Conservation (phyloP, 1,140 invertebrate species). For the Trichonephila clavata region DNA sequence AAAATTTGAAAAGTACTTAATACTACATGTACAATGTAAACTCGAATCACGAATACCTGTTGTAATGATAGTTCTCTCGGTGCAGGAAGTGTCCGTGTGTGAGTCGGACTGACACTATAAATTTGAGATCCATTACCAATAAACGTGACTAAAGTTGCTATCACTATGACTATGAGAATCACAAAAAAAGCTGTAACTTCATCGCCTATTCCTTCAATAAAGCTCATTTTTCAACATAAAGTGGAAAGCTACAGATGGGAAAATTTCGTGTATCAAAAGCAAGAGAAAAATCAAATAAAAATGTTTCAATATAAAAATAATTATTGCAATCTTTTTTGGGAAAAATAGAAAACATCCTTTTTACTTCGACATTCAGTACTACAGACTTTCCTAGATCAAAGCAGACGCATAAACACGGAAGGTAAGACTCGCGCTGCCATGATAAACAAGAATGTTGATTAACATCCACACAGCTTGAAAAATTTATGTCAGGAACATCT, state of each 20-base stretch:
- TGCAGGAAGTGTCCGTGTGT: neutral
- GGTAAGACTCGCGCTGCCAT: neutral
- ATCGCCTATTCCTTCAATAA: conserved; percentile 89
- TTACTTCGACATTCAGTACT: neutral
- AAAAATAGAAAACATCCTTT: neutral
- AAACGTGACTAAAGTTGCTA: conserved; percentile 81
- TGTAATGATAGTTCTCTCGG: neutral
- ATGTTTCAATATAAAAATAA: neutral
- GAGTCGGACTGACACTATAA: neutral
- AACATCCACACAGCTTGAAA: too few species aligned
- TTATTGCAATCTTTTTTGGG: neutral
- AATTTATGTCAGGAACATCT: too few species aligned
- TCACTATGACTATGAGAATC: conserved; percentile 82
- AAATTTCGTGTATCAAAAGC: neutral
- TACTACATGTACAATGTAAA: too few species aligned
- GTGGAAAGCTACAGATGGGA: neutral
- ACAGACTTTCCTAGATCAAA: neutral
- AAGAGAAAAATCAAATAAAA: neutral
- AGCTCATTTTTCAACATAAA: conserved; percentile 78
- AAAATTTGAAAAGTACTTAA: too few species aligned
- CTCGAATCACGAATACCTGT: neutral
- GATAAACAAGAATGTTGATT: neutral
- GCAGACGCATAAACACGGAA: neutral
- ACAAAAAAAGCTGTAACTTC: conserved; percentile 89
- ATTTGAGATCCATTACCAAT: conserved; percentile 7